Percentiles rank a stretch among this genome's conserved stretches.
Conservation (phyloP, 2,888 invertebrate species). For the Clepsis dumicolana region DNA sequence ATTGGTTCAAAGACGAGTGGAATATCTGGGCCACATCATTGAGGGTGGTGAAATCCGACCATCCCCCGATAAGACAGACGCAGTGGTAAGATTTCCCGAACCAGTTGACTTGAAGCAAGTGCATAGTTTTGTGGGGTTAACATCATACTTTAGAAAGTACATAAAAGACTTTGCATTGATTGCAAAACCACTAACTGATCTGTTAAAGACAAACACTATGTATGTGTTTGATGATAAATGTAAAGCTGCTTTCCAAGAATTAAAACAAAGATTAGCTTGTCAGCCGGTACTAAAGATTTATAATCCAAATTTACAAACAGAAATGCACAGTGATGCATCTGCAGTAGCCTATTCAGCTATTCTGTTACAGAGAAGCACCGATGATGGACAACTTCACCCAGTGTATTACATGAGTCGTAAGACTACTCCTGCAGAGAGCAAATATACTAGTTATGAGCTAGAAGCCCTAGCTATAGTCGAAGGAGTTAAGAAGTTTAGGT, state of each 20-base stretch:
- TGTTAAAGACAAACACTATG: not conserved
- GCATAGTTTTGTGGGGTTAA: conserved; percentile 47
- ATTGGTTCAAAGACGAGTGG: not conserved
- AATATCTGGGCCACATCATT: conserved; percentile 5
- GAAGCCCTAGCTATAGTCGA: conserved; percentile 1
- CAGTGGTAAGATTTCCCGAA: conserved; percentile 43
- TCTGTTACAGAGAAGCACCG: conserved; percentile 23
- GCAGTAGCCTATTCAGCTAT: conserved; percentile 39
- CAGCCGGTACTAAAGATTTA: not conserved
- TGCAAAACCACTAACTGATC: conserved; percentile 45
- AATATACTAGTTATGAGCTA: conserved; percentile 12
- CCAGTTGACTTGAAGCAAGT: conserved; percentile 47
- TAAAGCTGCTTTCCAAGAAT: not conserved
- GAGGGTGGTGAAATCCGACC: conserved; percentile 1
- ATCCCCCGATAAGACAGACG: not conserved
- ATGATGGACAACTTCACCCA: conserved; percentile 33
- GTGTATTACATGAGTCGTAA: conserved; percentile 30
- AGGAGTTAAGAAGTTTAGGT: not conserved
- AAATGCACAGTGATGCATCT: conserved; percentile 41
- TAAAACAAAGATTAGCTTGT: not conserved
- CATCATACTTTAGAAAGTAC: conserved; percentile 48
- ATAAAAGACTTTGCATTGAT: conserved; percentile 45
- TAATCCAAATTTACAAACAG: not conserved
- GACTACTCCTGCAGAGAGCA: conserved; percentile 2
- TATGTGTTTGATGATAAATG: conserved; percentile 8